Conservation (phyloP, 2,113 vertebrate species). For the Takifugu flavidus region DNA sequence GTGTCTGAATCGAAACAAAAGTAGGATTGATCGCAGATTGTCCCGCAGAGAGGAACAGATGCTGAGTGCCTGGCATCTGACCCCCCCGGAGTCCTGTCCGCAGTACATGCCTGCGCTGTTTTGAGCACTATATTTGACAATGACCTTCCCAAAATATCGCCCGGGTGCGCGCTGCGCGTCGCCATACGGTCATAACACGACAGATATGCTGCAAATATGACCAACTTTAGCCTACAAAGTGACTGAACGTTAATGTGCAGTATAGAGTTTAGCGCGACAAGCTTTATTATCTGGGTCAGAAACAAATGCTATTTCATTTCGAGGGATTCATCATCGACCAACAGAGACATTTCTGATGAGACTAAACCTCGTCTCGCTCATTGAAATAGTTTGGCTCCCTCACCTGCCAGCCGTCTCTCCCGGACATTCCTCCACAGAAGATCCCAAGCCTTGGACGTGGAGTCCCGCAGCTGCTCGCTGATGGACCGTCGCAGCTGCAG, state of each 20-base stretch:
- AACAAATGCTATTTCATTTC: too few species aligned
- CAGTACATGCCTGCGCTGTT: constrained; percentile 48
- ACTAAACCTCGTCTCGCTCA: too few species aligned
- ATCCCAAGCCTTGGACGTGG: constrained; percentile 92
- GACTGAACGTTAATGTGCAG: too few species aligned
- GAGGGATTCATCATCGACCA: too few species aligned
- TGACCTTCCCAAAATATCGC: constrained; percentile 74
- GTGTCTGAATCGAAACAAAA: neutral
- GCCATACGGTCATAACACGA: constrained; percentile 5
- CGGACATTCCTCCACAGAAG: constrained; percentile 91
- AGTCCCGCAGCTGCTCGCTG: constrained; percentile 93
- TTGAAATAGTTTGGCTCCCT: constrained; percentile 52
- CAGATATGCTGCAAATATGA: neutral
- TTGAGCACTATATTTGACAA: constrained; percentile 64
- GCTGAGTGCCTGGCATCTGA: constrained; percentile 26
- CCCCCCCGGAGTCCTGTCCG: constrained; percentile 20
- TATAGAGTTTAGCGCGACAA: too few species aligned
- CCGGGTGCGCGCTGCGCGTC: constrained; percentile 34
- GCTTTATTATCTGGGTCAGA: too few species aligned
- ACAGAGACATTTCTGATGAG: neutral
- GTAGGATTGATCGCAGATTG: neutral
- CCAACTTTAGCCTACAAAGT: too few species aligned
- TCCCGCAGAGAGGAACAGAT: constrained; percentile 11
- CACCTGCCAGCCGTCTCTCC: constrained; percentile 91
- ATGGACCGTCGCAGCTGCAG: constrained; percentile 87